Base-by-base conservation (phyloP, 53 echinoderm and acorn worm genomes). In the Holothuria scabra region DNA sequence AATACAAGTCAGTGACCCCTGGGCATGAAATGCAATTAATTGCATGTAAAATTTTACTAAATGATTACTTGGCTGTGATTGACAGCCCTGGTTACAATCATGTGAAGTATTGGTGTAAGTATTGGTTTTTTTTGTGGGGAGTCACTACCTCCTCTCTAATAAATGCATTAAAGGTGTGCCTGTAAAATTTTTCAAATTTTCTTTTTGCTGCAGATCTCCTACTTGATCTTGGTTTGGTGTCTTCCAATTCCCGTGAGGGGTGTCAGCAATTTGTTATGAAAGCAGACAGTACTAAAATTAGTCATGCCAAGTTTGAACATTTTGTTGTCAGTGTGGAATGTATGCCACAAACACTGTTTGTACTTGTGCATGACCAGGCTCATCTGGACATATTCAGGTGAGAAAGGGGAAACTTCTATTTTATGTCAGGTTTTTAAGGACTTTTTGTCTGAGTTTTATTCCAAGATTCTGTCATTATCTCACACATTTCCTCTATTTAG, bases 311-410 rank as follows among this genome's bases (percentile, higher is more conserved):
- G 74, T 97, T 92, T 92, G 97, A 97, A 38, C 34, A 85, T 58
- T 92, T 97, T 32, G 26, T 93, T 34, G 90, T 79, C 68, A 92
- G 90, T 37, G 93, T 97, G 34, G 92, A 92, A 49, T 83, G 88
- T 35, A 90, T 88, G 84, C 94, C 93, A 23, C 92, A 97, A 61
- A 97, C 97, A 18, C 80, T 97, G 65, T 97, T 93, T 76, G 97
- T 97, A 34, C 81, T 97, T 25, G 81, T 97, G 25, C 97, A 94
- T 31, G 97, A 97, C 71, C 97, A 97, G 59, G 97, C 94, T 5
- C 95, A 93, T 55, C 82, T 91, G 19, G 93, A 93, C 46, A 87
- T 93, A 67, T 76, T 72, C 35, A 91, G 95, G 95, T 94, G 57
- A 75, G 85, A 65, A 38, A 70, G 1, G 1, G 33, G 1, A n/a